phyloP scores from a whole-genome alignment of 2,113 vertebrate species.

The Ranitomeya variabilis region DNA sequence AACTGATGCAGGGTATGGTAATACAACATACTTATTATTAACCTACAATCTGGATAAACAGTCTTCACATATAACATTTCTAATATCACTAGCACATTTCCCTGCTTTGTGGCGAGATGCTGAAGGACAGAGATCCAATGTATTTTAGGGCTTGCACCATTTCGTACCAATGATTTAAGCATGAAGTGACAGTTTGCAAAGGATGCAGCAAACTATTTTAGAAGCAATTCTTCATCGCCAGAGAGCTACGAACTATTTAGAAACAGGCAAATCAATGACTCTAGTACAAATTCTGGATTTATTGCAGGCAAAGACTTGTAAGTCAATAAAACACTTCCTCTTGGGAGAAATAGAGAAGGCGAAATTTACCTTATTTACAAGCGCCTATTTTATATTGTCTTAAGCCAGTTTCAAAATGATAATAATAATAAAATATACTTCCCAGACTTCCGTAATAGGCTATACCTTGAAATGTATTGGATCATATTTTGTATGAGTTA shows the following conservation, averaged over 20 bases:
- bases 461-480: too few species aligned
- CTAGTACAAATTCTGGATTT: slow-evolving; percentile 25
- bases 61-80: not conserved
- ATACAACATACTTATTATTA: not conserved
- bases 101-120: slow-evolving; percentile 4
- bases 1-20: not conserved
- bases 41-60: not conserved
- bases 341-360: not conserved
- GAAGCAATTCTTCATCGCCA: slow-evolving; percentile 25
- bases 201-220: slow-evolving; percentile 47
- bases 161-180: slow-evolving; percentile 42
- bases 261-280: slow-evolving; percentile 46
- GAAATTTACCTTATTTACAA: not conserved
- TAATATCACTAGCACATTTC: not conserved
- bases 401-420: not conserved
- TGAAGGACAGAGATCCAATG: slow-evolving; percentile 27
- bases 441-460: too few species aligned
- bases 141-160: slow-evolving; percentile 29
- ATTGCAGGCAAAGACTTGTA: slow-evolving; percentile 33
- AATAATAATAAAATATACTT: not conserved
- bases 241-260: slow-evolving; percentile 24
- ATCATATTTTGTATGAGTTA: too few species aligned
- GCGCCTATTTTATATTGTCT: not conserved
- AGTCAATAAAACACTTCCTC: slow-evolving; percentile 14
- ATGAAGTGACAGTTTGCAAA: slow-evolving; percentile 40